Evolutionary conservation across 1,140 invertebrate species (phyloP).

Genomic region (Arion vulgaris): DNA sequence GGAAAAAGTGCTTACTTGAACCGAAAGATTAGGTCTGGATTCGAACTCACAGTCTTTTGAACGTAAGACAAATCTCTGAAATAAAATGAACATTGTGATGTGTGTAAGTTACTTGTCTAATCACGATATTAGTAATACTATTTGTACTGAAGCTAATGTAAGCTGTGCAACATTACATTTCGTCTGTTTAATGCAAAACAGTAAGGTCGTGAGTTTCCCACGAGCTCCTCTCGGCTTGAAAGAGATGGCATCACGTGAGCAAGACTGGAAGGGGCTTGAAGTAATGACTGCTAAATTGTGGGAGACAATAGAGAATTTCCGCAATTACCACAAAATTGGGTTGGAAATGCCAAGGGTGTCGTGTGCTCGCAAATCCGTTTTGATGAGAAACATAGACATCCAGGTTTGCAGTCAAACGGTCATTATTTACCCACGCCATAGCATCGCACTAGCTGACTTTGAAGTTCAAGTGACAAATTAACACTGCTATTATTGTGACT

Average conservation of each 20-base stretch:
- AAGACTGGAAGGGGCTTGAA: not conserved
- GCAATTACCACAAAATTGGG: not conserved
- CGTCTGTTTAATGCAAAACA: not conserved
- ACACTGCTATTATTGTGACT: conserved; percentile 9
- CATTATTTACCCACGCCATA: conserved; percentile 28
- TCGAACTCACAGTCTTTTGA: too few relatives aligned
- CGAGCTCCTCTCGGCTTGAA: not conserved
- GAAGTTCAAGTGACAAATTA: not conserved
- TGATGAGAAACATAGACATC: conserved; percentile 26
- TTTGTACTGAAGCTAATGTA: too few relatives aligned
- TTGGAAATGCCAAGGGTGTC: conserved; percentile 19
- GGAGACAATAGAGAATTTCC: conserved; percentile 17
- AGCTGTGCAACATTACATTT: too few relatives aligned
- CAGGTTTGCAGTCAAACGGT: conserved; percentile 21
- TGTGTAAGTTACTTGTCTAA: too few relatives aligned
- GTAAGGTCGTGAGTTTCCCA: not conserved
- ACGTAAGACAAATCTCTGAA: too few relatives aligned
- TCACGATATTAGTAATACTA: too few relatives aligned
- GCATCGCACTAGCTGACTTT: not conserved
- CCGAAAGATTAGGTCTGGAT: too few relatives aligned
- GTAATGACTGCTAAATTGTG: not conserved
- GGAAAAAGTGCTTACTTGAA: too few relatives aligned
- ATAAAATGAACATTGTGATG: too few relatives aligned
- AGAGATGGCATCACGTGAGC: not conserved
- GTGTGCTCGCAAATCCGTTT: conserved; percentile 13